Base-by-base conservation (phyloP, 2,888 invertebrate species). In the Acleris sparsana region DNA sequence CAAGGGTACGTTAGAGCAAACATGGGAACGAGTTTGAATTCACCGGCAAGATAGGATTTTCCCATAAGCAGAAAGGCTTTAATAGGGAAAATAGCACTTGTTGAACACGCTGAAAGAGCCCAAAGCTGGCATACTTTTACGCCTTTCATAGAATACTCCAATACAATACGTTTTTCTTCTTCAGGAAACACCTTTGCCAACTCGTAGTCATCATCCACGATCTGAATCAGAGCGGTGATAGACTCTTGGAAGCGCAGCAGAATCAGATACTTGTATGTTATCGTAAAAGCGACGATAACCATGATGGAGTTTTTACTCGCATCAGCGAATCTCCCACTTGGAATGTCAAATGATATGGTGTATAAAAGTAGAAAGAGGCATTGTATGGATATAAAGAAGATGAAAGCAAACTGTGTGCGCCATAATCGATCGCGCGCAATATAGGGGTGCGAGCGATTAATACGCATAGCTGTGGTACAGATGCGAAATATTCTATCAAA, bases 301-400 rank as follows among this genome's bases (percentile, higher is more conserved):
- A 88, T 84, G 2, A 80, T 75, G 0, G 73, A 70, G 65, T 86
- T 85, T 69, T 84, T 86, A 62, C 82, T 80, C 1, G 81, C 83
- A 62, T 86, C 85, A 3, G 75, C 68, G 61, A 78, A 83, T 13
- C 75, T 75, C 20, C 77, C 74, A 2, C 60, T 17, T 57, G 70
- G 75, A 5, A 85, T 72, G 49, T 88, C 85, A 53, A 68, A 69
- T 13, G 83, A 64, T 7, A 83, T 71, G 0, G 87, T 84, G 68
- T 83, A 70, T 0, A 67, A 0, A 1, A 86, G 72, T n/a, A 80
- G 73, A 29, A 69, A 1, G 9, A 71, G 72, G 60, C 70, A 68
- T 3, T 3, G 13, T 0, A 56, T 29, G 5, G 74, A 73, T 3
- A 75, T 43, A 5, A 62, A 49, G 6, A 75, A 59, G 11, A 78